A percentile compares a stretch with the other conserved stretches of the same genome.
Evolutionary conservation across 2,888 invertebrate genomes (phyloP).

Genomic region (Torymus tubicola): DNA sequence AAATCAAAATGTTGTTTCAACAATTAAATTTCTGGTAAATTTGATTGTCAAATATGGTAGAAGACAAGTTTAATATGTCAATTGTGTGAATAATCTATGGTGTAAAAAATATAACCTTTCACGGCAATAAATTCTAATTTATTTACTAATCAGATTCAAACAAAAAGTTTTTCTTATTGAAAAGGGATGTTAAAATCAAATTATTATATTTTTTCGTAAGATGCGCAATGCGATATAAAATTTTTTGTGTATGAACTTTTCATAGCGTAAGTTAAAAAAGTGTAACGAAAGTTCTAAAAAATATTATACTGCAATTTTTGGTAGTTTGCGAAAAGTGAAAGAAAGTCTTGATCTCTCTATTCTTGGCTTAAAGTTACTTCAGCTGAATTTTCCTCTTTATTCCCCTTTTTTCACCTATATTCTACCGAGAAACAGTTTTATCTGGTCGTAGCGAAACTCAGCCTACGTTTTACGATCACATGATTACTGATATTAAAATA

Average conservation of each 20-base stretch:
- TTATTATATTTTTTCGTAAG: too few relatives aligned
- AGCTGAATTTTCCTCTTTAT: slow-evolving; percentile 23
- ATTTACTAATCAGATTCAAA: too few relatives aligned
- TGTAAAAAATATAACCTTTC: too few relatives aligned
- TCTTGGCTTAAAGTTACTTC: slow-evolving; percentile 20
- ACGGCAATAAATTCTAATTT: too few relatives aligned
- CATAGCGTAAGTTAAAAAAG: slow-evolving; percentile 8
- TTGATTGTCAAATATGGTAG: slow-evolving; percentile 56
- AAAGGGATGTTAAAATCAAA: too few relatives aligned
- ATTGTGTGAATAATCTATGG: too few relatives aligned
- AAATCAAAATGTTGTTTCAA: slow-evolving; percentile 55
- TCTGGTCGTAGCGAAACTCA: slow-evolving; percentile 9
- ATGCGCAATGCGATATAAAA: background rate
- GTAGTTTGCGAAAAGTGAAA: slow-evolving; percentile 28
- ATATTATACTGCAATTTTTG: slow-evolving; percentile 20
- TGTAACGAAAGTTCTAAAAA: slow-evolving; percentile 15
- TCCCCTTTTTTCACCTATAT: slow-evolving; percentile 19
- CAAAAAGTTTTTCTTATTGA: too few relatives aligned
- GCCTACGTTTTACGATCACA: slow-evolving; percentile 34
- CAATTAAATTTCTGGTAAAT: slow-evolving; percentile 70
- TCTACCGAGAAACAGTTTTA: slow-evolving; percentile 24
- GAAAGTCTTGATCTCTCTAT: slow-evolving; percentile 42
- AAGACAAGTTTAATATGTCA: too few relatives aligned
- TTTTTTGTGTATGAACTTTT: slow-evolving; percentile 17
- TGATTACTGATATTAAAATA: slow-evolving; percentile 23